Evolutionary conservation across 2,797 vertebrate genomes (phyloP), one percentile per base, ranked within the genome.

Genomic region (Podargus strigoides): DNA sequence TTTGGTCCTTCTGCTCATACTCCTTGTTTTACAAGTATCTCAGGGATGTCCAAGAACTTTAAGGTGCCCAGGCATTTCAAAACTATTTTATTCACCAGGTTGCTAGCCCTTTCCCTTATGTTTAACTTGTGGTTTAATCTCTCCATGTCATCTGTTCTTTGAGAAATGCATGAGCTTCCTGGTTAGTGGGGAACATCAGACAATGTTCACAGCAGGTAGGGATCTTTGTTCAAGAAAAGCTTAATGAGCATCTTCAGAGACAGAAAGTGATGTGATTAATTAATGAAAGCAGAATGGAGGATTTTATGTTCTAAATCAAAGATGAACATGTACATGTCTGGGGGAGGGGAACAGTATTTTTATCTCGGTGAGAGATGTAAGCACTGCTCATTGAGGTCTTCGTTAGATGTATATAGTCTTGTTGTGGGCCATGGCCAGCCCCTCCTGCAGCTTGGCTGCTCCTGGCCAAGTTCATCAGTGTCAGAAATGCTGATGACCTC

Each of bases 241-340:
- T 90, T 92, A 59, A 73, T 69, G 76, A 96, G 67, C 85, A 59
- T 82, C 87, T 89, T 93, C 55, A 73, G 68, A 85, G 68, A 81
- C 49, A 80, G 87, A 69, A 85, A 70, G 49, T 47, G 81, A 77
- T 62, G 41, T 53, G 26, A 70, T 27, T 93, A 67, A 85, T 87
- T 67, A 91, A 75, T 63, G 66, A 74, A 60, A 66, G 83, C 44
- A 74, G 70, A 72, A 30, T 26, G 60, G 55, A 80, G 46, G 46
- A 37, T 18, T 66, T 80, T 78, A 15, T 60, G 19, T 52, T 91
- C 49, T 72, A 58, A 63, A 85, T 83, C 41, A 87, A 42, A 32
- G 34, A 53, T 41, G 30, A 58, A 37, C 18, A 23, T 0, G 0
- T 47, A 60, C 12, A 8, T 52, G 12, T 79, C 67, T 39, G 12